Evolutionary conservation across 2,797 vertebrate species (phyloP), one percentile per base, ranked within the genome.

Genomic region (Acestrorhynchus altus): DNA sequence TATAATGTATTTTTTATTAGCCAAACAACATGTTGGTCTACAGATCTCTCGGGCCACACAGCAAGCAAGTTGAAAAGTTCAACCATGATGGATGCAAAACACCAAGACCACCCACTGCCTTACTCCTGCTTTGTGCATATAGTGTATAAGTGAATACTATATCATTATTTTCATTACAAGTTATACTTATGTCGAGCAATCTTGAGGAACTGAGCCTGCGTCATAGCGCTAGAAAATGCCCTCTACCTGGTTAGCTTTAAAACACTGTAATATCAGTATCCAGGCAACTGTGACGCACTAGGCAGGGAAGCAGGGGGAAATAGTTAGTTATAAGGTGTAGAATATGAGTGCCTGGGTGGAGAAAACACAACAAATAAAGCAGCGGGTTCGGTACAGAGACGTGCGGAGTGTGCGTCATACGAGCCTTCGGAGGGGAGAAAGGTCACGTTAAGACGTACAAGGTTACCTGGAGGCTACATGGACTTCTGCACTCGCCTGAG

Each of bases 381-480:
- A 65, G 51, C 49, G 24, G 18, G 28, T 78, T 72, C 57, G 35
- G 73, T 60, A 64, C 22, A 42, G n/a, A 44, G 59, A 63, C 12
- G 42, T 47, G 40, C 31, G 28, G n/a, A 46, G 15, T 11, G 71
- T 78, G 75, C 82, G 74, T 80, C 78, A 78, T 71, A 20, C 26
- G 56, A 65, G 71, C 44, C 49, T 72, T 16, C 13, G 46, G 54
- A 44, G 64, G 42, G 60, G 47, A 74, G 60, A 80, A 68, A 78
- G 68, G 49, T 76, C 76, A 74, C 47, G 11, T 26, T 11, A 49
- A 78, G 72, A 71, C 51, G 54, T 46, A 5, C 13, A 42, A 40
- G 39, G 68, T 51, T 59, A 60, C 54, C 71, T 9, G 22, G 11
- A 59, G 8, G 39, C 24, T 65, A 18, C 20, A 26, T 31, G 31